phyloP scores from a whole-genome alignment of 2,888 invertebrate genomes.

The Lepas anatifera region DNA sequence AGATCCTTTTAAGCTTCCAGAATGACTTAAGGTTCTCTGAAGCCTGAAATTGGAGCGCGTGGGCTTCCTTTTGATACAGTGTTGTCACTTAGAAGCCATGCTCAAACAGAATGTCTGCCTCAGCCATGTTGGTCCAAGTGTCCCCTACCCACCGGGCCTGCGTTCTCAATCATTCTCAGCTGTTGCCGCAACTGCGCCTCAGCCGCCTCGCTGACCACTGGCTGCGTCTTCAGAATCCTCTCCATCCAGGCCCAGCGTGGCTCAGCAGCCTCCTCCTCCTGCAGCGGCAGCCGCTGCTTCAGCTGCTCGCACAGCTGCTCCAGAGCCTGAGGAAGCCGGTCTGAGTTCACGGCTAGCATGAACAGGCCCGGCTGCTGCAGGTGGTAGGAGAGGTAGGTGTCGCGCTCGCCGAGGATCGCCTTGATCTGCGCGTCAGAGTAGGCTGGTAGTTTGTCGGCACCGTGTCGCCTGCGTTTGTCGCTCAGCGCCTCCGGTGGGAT shows the following conservation, averaged over 20 bases:
- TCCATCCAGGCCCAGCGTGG: conserved; percentile 8
- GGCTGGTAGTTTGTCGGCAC: background rate
- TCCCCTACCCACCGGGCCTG: background rate
- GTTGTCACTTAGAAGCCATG: no score
- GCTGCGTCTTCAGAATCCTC: background rate
- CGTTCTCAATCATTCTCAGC: background rate
- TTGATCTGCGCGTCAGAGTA: background rate
- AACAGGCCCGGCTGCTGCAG: conserved; percentile 8
- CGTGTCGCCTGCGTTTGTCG: background rate
- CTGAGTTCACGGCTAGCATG: conserved; percentile 1
- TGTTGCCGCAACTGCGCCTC: background rate
- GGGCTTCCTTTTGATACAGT: no score
- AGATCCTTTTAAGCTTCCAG: no score
- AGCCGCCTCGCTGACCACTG: background rate
- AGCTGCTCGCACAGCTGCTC: background rate
- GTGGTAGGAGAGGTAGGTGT: background rate
- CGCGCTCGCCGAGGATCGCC: background rate
- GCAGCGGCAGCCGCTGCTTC: background rate
- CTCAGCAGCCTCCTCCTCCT: background rate
- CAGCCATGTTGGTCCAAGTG: no score
- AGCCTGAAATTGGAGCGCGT: no score
- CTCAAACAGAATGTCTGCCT: no score
- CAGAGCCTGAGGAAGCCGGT: background rate
- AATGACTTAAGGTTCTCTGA: no score
- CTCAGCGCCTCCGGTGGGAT: background rate